phyloP scores from a whole-genome alignment of 53 echinoderm and acorn worm genomes.

The Paelopatides confundens region DNA sequence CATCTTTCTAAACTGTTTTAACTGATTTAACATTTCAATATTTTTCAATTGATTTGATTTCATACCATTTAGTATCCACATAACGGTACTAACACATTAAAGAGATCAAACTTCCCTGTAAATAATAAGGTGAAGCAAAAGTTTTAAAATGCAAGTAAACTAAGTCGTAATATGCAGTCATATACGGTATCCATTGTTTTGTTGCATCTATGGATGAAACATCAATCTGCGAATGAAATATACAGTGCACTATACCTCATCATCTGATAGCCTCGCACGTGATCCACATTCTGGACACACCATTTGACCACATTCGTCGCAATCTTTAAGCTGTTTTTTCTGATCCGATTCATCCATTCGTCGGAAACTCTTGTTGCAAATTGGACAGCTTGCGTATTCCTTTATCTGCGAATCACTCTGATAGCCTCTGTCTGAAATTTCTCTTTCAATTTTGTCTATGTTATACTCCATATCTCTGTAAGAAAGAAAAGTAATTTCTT shows the following conservation, averaged over 20 bases:
- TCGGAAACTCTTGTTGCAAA: slow-evolving; percentile 2
- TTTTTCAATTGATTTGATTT: too few relatives aligned
- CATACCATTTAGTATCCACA: too few relatives aligned
- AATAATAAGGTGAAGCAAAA: too few relatives aligned
- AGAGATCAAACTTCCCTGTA: too few relatives aligned
- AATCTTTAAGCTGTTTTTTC: neutral
- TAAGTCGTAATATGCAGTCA: too few relatives aligned
- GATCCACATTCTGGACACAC: slow-evolving; percentile 44
- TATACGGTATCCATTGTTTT: too few relatives aligned
- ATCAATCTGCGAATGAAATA: neutral
- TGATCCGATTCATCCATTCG: neutral
- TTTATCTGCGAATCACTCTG: slow-evolving; percentile 24
- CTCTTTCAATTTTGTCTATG: slow-evolving; percentile 8
- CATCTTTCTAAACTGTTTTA: too few relatives aligned
- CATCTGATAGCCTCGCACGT: neutral
- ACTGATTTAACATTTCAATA: too few relatives aligned
- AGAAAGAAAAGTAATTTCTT: too few relatives aligned
- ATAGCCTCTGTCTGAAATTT: slow-evolving; percentile 34
- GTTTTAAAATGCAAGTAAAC: too few relatives aligned
- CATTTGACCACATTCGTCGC: slow-evolving; percentile 16
- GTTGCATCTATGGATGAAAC: too few relatives aligned
- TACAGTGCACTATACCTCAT: slow-evolving; percentile 11
- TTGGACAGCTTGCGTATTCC: slow-evolving; percentile 3
- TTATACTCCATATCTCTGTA: slow-evolving; percentile 32
- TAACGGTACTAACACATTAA: too few relatives aligned